phyloP scores from a whole-genome alignment of 2,797 vertebrate genomes.

The Pseudochromis fuscus region DNA sequence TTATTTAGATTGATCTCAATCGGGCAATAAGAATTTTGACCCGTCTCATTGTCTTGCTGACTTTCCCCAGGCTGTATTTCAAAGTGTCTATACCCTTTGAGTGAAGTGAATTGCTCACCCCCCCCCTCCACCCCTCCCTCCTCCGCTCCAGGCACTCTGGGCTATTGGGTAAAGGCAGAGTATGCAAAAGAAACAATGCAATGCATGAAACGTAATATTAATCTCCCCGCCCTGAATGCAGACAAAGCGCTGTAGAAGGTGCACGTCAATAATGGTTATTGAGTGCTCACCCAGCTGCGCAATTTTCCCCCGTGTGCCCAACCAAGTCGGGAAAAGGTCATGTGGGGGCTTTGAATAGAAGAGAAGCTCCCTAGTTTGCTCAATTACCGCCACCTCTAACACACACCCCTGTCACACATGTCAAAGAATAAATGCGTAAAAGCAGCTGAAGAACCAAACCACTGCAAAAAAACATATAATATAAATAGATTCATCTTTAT shows the following conservation, averaged over 20 bases:
- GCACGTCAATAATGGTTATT: constrained; percentile 80
- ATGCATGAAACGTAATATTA: constrained; percentile 86
- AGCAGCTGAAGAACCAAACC: constrained; percentile 55
- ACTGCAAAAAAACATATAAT: constrained; percentile 67
- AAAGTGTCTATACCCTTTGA: constrained; percentile 80
- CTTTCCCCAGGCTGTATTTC: constrained; percentile 82
- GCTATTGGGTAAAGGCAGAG: constrained; percentile 75
- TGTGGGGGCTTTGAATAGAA: constrained; percentile 68
- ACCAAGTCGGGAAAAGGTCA: constrained; percentile 80
- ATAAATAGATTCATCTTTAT: constrained; percentile 92
- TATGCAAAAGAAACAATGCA: constrained; percentile 81
- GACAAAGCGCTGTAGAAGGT: constrained; percentile 79
- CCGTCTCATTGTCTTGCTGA: constrained; percentile 77
- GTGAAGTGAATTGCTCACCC: constrained; percentile 70
- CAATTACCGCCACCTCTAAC: constrained; percentile 67
- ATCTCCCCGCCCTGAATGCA: constrained; percentile 79
- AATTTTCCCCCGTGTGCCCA: constrained; percentile 71
- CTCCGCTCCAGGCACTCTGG: constrained; percentile 57
- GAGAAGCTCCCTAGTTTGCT: constrained; percentile 70
- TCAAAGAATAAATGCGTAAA: background rate
- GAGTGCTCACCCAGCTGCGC: constrained; percentile 79
- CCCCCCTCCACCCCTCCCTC: constrained; percentile 20
- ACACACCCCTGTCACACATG: constrained; percentile 15
- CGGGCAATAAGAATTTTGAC: constrained; percentile 82
- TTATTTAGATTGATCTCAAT: constrained; percentile 85